A percentile compares a stretch with the other conserved stretches of the same genome.
phyloP scores from a whole-genome alignment of 2,888 invertebrate species.

The Onthophagus sagittarius region DNA sequence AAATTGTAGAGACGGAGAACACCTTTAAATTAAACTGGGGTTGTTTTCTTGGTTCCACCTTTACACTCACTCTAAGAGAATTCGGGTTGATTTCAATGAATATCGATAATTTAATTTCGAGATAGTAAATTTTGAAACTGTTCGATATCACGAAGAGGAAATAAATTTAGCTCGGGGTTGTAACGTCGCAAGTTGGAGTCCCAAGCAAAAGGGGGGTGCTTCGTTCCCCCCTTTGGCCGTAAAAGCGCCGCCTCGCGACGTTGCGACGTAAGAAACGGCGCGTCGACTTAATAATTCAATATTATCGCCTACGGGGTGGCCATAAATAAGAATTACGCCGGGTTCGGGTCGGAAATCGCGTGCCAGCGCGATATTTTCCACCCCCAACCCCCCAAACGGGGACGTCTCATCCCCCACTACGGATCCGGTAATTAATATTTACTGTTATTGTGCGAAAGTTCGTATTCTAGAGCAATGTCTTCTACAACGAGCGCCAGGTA shows the following conservation, averaged over 20 bases:
- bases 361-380: conserved; percentile 5
- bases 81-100: background rate
- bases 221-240: background rate
- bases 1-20: background rate
- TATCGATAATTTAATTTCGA: background rate
- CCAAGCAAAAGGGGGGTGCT: background rate
- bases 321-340: conserved; percentile 10
- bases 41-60: background rate
- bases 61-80: background rate
- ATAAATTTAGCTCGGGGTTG: background rate
- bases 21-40: background rate
- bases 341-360: background rate
- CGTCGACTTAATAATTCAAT: conserved; percentile 9
- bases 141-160: background rate
- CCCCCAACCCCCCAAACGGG: background rate
- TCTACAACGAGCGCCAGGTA: background rate
- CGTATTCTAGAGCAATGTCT: conserved; percentile 19
- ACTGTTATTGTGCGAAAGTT: conserved; percentile 24
- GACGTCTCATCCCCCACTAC: conserved; percentile 4
- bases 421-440: conserved; percentile 18
- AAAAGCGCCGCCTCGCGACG: conserved; percentile 3
- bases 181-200: too few species aligned
- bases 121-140: background rate
- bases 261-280: conserved; percentile 4
- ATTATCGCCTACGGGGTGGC: conserved; percentile 1